A percentile compares a stretch with the other conserved stretches of the same genome.
Evolutionary conservation across 2,113 vertebrate species (phyloP).

Genomic region (Sardina pilchardus): DNA sequence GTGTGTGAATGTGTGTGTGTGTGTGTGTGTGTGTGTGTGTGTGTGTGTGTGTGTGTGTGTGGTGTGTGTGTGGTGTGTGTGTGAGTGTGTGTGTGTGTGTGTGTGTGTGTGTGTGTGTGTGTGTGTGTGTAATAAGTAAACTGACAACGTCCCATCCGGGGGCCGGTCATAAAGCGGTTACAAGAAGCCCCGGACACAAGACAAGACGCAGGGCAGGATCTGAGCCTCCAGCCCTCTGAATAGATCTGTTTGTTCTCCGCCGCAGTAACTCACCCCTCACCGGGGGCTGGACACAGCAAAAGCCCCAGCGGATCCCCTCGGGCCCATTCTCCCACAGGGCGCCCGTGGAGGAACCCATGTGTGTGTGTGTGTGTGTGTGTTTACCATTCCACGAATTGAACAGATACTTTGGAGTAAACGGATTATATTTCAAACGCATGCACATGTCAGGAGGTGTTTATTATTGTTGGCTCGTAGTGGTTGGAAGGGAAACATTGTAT

Average conservation of each 20-base stretch:
- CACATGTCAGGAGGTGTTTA: no score
- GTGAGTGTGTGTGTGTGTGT: background rate
- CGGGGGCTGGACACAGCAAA: background rate
- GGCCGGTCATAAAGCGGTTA: background rate
- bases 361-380: conserved; percentile 7
- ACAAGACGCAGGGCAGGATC: no score
- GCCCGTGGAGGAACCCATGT: background rate
- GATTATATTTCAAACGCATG: no score
- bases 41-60: conserved; percentile 6
- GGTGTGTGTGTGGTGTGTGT: background rate
- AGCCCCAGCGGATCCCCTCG: background rate
- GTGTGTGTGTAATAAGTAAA: conserved; percentile 8
- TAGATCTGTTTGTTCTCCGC: background rate
- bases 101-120: background rate
- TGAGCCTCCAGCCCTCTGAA: background rate
- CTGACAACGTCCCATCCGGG: background rate
- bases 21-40: background rate
- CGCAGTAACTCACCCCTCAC: background rate
- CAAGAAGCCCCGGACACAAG: no score
- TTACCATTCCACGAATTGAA: background rate
- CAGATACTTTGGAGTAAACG: no score
- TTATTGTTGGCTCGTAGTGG: no score
- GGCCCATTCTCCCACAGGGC: background rate
- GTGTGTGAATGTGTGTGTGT: background rate
- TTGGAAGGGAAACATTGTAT: no score